These are phyloP conservation scores for Brachionus manjavacas DNA, from an alignment of 1,140 invertebrate genomes.

Conservation along the genomic window DNA sequence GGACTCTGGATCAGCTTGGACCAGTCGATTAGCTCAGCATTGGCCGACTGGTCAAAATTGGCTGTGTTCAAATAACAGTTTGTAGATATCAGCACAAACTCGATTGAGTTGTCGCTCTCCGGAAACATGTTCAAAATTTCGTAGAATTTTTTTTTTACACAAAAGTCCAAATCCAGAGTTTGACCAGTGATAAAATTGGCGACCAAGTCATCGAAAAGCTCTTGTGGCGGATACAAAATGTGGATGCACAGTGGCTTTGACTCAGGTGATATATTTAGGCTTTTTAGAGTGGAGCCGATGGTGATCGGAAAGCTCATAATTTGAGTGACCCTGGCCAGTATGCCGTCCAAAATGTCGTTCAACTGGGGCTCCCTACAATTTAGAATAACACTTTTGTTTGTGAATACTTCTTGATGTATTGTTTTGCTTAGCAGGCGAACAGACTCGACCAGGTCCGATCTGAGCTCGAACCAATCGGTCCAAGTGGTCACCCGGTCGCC, in stretches of 20 bases:
- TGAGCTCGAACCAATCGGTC: constrained; percentile 37
- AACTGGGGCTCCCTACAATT: background rate
- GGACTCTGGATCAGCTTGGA: background rate
- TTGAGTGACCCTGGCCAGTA: constrained; percentile 24
- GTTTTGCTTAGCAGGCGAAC: background rate
- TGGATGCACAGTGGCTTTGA: constrained; percentile 12
- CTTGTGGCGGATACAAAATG: constrained; percentile 28
- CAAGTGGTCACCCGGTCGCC: background rate
- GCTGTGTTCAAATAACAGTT: background rate
- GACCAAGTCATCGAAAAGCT: constrained; percentile 13
- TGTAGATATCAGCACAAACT: background rate
- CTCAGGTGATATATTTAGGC: background rate
- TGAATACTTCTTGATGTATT: background rate
- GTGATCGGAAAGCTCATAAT: constrained; percentile 11
- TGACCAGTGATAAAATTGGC: background rate
- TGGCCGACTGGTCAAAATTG: background rate
- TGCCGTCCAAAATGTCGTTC: background rate
- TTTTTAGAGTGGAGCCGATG: background rate
- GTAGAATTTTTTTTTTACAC: constrained; percentile 24
- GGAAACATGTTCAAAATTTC: constrained; percentile 40
- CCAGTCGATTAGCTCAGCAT: background rate
- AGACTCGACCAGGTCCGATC: background rate
- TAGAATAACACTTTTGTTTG: background rate
- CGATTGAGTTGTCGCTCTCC: background rate
- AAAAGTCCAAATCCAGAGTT: background rate